These are phyloP conservation scores for Scyliorhinus canicula DNA, from an alignment of 2,797 vertebrate species.

Conservation along the genomic window DNA sequence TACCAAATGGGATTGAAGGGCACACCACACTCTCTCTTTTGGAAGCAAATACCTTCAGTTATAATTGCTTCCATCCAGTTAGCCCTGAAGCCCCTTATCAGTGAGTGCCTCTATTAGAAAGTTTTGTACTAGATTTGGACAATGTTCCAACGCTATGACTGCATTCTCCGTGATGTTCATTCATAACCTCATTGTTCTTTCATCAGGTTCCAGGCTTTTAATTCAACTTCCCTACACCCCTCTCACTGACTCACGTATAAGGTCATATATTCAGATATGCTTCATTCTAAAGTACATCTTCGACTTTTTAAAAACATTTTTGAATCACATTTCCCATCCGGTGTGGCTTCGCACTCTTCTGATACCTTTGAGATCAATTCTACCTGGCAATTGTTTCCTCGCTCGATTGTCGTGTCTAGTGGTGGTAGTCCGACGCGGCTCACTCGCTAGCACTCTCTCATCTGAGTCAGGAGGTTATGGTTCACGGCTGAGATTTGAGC, in stretches of 20 bases:
- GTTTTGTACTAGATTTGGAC: background rate
- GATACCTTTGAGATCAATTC: background rate
- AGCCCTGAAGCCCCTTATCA: background rate
- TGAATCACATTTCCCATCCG: background rate
- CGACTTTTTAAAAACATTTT: background rate
- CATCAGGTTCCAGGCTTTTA: background rate
- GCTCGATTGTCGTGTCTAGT: background rate
- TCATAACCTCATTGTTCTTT: constrained; percentile 10
- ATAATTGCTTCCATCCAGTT: background rate
- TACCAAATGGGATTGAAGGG: background rate
- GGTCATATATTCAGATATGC: background rate
- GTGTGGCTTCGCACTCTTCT: background rate
- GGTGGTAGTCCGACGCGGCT: background rate
- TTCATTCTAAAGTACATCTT: background rate
- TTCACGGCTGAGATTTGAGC: background rate
- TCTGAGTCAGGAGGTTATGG: background rate
- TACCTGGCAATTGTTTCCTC: background rate
- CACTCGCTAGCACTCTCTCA: background rate
- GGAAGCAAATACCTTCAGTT: background rate
- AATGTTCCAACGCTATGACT: background rate
- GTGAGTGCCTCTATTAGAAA: background rate
- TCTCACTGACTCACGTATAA: background rate
- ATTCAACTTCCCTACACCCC: background rate
- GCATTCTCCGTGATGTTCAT: background rate
- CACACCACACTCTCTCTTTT: background rate